A percentile compares a stretch with the other conserved stretches of the same genome.
phyloP scores from a whole-genome alignment of 2,888 invertebrate species.

The Thalpophila matura region DNA sequence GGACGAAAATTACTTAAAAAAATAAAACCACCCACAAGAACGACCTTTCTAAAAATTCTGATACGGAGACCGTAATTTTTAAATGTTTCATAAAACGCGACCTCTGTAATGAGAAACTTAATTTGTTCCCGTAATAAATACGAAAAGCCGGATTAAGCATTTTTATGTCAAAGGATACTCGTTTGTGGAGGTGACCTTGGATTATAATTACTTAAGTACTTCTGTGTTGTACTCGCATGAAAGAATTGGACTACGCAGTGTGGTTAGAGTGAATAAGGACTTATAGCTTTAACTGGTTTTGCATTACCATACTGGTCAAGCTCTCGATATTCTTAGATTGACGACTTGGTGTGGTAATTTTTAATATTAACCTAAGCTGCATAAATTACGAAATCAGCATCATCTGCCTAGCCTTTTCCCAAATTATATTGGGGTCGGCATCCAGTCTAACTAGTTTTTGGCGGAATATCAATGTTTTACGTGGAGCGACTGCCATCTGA shows the following conservation, averaged over 20 bases:
- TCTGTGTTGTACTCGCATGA: neutral
- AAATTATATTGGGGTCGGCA: too few relatives aligned
- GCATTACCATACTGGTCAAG: too few relatives aligned
- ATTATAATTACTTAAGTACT: constrained; percentile 16
- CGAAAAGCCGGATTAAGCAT: constrained; percentile 51
- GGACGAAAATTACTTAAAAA: constrained; percentile 23
- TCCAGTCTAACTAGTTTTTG: too few relatives aligned
- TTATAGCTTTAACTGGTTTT: too few relatives aligned
- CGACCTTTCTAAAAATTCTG: constrained; percentile 50
- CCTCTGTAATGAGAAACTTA: constrained; percentile 65
- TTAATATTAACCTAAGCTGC: too few relatives aligned
- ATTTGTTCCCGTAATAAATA: constrained; percentile 63
- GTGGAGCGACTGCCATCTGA: too few relatives aligned
- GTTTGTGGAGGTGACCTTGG: constrained; percentile 36
- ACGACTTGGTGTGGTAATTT: too few relatives aligned
- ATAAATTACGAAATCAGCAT: too few relatives aligned
- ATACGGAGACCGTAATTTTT: constrained; percentile 58
- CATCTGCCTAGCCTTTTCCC: too few relatives aligned
- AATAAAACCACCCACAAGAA: constrained; percentile 25
- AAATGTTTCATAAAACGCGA: constrained; percentile 62
- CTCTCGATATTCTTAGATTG: too few relatives aligned
- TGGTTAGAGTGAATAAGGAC: too few relatives aligned
- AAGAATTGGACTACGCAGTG: neutral
- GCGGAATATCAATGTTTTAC: too few relatives aligned
- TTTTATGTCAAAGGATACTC: constrained; percentile 56